Percentiles rank a stretch among this genome's conserved stretches.
Conservation (phyloP, 2,113 vertebrate species). For the Acinonyx jubatus region DNA sequence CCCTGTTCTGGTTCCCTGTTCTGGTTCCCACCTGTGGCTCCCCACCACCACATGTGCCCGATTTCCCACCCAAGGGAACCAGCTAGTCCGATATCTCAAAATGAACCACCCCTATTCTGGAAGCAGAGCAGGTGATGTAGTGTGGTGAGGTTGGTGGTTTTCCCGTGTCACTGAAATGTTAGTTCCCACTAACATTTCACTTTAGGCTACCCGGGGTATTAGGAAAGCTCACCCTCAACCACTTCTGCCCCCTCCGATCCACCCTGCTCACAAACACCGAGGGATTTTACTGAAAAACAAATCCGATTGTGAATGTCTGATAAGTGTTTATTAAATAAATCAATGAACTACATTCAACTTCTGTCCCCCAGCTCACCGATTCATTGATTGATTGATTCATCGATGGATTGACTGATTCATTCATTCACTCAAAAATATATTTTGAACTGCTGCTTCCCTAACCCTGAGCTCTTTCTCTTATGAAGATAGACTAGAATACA, state of each 20-base stretch:
- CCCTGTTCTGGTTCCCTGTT: too few relatives aligned
- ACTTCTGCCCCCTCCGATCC: neutral
- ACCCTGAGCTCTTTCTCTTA: neutral
- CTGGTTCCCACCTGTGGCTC: too few relatives aligned
- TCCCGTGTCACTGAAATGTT: neutral
- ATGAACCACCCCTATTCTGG: neutral
- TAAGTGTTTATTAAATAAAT: slow-evolving; percentile 4
- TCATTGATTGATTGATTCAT: neutral
- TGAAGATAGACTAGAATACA: neutral
- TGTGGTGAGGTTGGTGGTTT: neutral
- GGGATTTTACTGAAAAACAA: neutral
- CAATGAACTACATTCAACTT: neutral
- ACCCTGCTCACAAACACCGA: neutral
- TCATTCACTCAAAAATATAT: slow-evolving; percentile 18
- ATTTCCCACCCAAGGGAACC: neutral
- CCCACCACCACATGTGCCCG: neutral
- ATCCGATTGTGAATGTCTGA: neutral
- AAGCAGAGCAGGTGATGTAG: neutral
- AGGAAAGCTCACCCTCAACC: neutral
- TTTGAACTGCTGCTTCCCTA: neutral
- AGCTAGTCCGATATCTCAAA: neutral
- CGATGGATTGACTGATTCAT: neutral
- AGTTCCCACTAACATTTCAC: neutral
- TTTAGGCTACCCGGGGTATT: neutral
- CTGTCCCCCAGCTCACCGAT: neutral